Base-by-base conservation (phyloP, 1,140 invertebrate genomes). In the Thaumetopoea pityocampa region DNA sequence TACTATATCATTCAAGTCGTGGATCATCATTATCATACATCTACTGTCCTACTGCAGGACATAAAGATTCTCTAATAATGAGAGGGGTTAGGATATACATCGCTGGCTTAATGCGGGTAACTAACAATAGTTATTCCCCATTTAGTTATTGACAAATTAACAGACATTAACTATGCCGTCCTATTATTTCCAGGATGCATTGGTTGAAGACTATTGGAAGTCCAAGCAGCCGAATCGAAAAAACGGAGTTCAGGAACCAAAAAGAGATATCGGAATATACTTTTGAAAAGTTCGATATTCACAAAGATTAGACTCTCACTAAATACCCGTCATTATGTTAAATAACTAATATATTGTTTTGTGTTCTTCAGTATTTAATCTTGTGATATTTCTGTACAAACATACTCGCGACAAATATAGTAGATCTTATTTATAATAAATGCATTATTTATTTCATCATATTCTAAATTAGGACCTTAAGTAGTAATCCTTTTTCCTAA, bases 201-300 rank as follows among this genome's bases (percentile, higher is more conserved):
- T 93, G 92, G 92, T 69, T 94, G 5, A 81, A 86, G 52, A 74
- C 73, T 10, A 88, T 69, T 15, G 92, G 92, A 15, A 93, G 92
- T 70, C 92, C 92, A 3, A 76, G 86, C 37, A 91, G 90, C 20
- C 78, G 72, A 47, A 92, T 93, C 47, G 89, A 90, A 1, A 90
- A 89, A 60, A 87, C 87, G 1, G 88, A 89, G 32, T 93, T 93
- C 58, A 86, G 63, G 15, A 90, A 92, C 54, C 87, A 90, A 59
- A 85, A 85, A 30, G 79, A 87, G 30, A 85, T 91, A 10, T 16
- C 54, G 0, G 51, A 78, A 27, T 78, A 64, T 14, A 64, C 70
- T 2, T 87, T 72, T 50, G 57, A 72, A 5, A 53, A 58, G 33
- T 88, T 88, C 50, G 58, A 59, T 35, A 87, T 88, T 36, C 41